phyloP scores from a whole-genome alignment of 2,888 invertebrate genomes.

The Megamerina dolium region DNA sequence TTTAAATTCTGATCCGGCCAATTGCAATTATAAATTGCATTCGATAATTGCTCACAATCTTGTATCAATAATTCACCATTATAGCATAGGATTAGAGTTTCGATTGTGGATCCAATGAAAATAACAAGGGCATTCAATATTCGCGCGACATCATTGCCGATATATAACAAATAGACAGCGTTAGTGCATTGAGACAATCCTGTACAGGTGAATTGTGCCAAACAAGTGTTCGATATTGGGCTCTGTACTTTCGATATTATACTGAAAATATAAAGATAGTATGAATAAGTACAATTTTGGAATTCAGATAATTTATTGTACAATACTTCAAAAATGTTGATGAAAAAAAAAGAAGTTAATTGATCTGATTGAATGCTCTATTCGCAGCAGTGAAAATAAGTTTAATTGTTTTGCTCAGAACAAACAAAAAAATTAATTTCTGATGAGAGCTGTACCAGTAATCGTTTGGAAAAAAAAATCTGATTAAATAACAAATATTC shows the following conservation, averaged over 20 bases:
- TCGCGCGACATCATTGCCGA: slow-evolving; percentile 17
- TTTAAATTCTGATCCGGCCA: slow-evolving; percentile 52
- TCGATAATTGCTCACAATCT: slow-evolving; percentile 50
- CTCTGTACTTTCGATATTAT: slow-evolving; percentile 50
- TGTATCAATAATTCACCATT: slow-evolving; percentile 52
- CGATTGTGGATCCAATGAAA: slow-evolving; percentile 49
- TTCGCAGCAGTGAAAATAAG: too few species aligned
- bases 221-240: slow-evolving; percentile 51
- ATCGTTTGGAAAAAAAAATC: too few species aligned
- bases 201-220: slow-evolving; percentile 53
- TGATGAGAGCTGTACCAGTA: too few species aligned
- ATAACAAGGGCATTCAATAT: slow-evolving; percentile 21
- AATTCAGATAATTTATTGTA: too few species aligned
- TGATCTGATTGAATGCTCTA: too few species aligned
- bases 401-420: too few species aligned
- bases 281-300: too few species aligned
- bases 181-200: slow-evolving; percentile 40
- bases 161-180: slow-evolving; percentile 48
- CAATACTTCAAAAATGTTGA: too few species aligned
- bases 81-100: slow-evolving; percentile 53
- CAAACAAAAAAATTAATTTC: too few species aligned
- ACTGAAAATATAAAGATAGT: slow-evolving; percentile 40
- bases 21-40: slow-evolving; percentile 51
- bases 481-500: too few species aligned
- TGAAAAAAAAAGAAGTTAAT: too few species aligned